Evolutionary conservation across 92 coral and sea anemone species (phyloP), one percentile per base, ranked within the genome.

Genomic region (Porites cylindrica): DNA sequence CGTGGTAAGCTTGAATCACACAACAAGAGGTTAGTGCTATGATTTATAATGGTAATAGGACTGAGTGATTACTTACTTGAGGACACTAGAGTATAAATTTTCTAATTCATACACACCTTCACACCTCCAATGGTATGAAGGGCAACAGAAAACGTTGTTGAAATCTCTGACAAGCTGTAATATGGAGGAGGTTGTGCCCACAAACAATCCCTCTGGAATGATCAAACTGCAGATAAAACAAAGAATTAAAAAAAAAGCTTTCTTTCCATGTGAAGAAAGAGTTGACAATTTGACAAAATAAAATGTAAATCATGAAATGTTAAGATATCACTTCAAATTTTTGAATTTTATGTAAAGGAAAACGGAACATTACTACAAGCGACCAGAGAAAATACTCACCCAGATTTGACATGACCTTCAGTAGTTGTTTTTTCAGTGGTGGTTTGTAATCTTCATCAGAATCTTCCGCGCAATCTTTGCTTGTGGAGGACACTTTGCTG

Each of bases 181-280:
- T 17, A 88, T 88, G 75, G 70, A 52, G 50, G 87, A 87, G 38
- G 91, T 74, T 87, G 91, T 87, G 59, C 91, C 86, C 50, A 87
- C 86, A 77, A 87, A 87, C 70, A 89, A 59, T 53, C 32, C 63
- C 66, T 76, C 29, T 60, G 47, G 47, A 38, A 38, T 38, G 47
- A 38, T 38, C 47, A 38, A 38, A 38, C 47, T 38, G 47, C 47
- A 38, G 5, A 38, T 38, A 38, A 38, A 38, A 38, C 47, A 38
- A 38, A 38, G 6, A 38, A 38, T 38, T 38, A 38, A 38, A 38
- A 7, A 14, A 21, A 8, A 50, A 73, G 77, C 24, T 50, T 38
- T 51, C 20, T 73, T 73, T 54, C 61, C 47, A 38, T 38, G 18
- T 51, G 66, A 26, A 20, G 59, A 76, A 56, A 51, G 63, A 60